phyloP scores from a whole-genome alignment of 2,888 invertebrate species.

The Apamea crenata region DNA sequence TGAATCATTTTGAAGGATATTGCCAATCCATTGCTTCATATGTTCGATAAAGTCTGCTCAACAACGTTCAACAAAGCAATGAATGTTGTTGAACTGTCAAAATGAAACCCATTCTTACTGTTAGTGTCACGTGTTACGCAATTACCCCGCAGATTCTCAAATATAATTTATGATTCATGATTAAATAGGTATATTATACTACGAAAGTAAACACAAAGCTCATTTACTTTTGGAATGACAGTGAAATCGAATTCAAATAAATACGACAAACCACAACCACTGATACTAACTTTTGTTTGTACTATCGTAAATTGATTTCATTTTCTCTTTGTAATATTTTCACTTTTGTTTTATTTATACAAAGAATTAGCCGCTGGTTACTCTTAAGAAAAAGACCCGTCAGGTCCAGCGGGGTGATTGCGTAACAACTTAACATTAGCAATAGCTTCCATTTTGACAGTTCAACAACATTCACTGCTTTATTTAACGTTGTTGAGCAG shows the following conservation, averaged over 20 bases:
- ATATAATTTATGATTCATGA: neutral
- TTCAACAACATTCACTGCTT: too few species aligned
- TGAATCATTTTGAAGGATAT: neutral
- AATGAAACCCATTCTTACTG: neutral
- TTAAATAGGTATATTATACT: too few species aligned
- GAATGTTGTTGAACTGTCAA: neutral
- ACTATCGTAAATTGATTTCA: conserved; percentile 11
- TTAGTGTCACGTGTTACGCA: neutral
- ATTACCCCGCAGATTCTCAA: neutral
- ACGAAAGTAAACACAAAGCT: neutral
- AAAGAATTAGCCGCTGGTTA: neutral
- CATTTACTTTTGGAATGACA: conserved; percentile 21
- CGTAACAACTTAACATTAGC: too few species aligned
- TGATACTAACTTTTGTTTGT: conserved; percentile 26
- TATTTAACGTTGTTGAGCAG: too few species aligned
- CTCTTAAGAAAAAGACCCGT: too few species aligned
- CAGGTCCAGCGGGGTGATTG: too few species aligned
- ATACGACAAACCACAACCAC: conserved; percentile 41
- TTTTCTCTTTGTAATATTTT: conserved; percentile 45
- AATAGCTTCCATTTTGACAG: too few species aligned
- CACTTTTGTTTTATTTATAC: conserved; percentile 14
- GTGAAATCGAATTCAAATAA: conserved; percentile 53
- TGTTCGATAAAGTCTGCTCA: neutral
- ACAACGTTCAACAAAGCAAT: neutral
- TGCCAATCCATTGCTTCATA: neutral